Percentiles rank a stretch among this genome's conserved stretches.
Conservation (phyloP, 2,888 invertebrate species). For the Epirrhoe tristata region DNA sequence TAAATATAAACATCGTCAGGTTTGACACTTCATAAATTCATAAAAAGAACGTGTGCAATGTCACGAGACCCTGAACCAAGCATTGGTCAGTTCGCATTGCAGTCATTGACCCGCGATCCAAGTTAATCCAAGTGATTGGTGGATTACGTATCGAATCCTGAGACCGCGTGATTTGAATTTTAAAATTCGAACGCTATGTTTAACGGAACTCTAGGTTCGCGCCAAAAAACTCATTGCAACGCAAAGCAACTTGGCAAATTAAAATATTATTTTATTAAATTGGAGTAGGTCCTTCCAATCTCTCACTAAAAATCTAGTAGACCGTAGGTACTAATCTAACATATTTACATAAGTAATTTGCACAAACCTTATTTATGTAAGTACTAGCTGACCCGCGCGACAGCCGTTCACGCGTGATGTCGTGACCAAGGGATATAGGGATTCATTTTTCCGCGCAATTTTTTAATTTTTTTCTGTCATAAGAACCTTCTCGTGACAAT, state of each 20-base stretch:
- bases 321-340: too few relatives aligned
- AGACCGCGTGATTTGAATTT: constrained; percentile 63
- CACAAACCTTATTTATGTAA: too few relatives aligned
- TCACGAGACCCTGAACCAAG: constrained; percentile 73
- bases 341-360: too few relatives aligned
- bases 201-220: constrained; percentile 6
- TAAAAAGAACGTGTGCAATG: constrained; percentile 63
- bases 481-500: too few relatives aligned
- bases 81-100: constrained; percentile 56
- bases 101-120: constrained; percentile 66
- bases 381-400: too few relatives aligned
- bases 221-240: not conserved
- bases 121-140: constrained; percentile 58
- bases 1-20: not conserved
- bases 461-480: too few relatives aligned
- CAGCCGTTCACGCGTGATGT: too few relatives aligned
- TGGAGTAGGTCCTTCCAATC: too few relatives aligned
- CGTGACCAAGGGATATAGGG: too few relatives aligned
- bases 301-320: too few relatives aligned
- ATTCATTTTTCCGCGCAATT: too few relatives aligned
- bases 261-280: not conserved
- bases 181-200: constrained; percentile 27
- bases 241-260: not conserved
- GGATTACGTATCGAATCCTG: constrained; percentile 62
- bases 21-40: constrained; percentile 36